Evolutionary conservation across 1,140 invertebrate species (phyloP).

Genomic region (Drosophila truncata): DNA sequence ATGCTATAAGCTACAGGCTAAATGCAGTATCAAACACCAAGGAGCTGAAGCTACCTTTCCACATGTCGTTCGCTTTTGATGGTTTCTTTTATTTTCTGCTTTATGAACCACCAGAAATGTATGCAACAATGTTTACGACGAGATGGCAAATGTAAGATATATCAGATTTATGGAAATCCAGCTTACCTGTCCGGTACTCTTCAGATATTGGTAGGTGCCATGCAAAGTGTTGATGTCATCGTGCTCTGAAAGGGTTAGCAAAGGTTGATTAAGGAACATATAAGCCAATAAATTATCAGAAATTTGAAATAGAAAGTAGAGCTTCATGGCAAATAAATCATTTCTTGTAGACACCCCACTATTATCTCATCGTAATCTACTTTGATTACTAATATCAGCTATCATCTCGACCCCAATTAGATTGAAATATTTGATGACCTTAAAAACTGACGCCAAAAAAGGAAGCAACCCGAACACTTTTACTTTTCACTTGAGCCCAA

Average conservation of each 20-base stretch:
- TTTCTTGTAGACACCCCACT: background rate
- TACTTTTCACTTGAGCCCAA: slow-evolving; percentile 61
- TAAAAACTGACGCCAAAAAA: slow-evolving; percentile 44
- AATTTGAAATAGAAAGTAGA: background rate
- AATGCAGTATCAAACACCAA: slow-evolving; percentile 78
- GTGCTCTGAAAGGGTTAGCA: slow-evolving; percentile 64
- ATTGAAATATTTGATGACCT: slow-evolving; percentile 40
- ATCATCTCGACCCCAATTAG: slow-evolving; percentile 36
- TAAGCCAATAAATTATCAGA: background rate
- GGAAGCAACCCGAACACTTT: slow-evolving; percentile 58
- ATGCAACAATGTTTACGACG: slow-evolving; percentile 68
- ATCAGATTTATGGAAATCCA: slow-evolving; percentile 19
- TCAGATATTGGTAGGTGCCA: slow-evolving; percentile 82
- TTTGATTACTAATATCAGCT: slow-evolving; percentile 17
- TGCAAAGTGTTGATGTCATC: slow-evolving; percentile 82
- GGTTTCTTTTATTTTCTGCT: slow-evolving; percentile 23
- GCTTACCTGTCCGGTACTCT: slow-evolving; percentile 84
- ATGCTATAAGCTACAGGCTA: slow-evolving; percentile 18
- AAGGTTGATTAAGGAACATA: background rate
- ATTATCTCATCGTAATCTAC: slow-evolving; percentile 8
- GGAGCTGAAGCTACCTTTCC: slow-evolving; percentile 56
- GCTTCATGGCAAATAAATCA: slow-evolving; percentile 1
- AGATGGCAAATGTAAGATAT: slow-evolving; percentile 36
- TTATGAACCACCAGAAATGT: slow-evolving; percentile 64
- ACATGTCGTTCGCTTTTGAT: slow-evolving; percentile 36